These are phyloP conservation scores for Drosophila prostipennis DNA, from an alignment of 2,888 invertebrate species.

Conservation along the genomic window DNA sequence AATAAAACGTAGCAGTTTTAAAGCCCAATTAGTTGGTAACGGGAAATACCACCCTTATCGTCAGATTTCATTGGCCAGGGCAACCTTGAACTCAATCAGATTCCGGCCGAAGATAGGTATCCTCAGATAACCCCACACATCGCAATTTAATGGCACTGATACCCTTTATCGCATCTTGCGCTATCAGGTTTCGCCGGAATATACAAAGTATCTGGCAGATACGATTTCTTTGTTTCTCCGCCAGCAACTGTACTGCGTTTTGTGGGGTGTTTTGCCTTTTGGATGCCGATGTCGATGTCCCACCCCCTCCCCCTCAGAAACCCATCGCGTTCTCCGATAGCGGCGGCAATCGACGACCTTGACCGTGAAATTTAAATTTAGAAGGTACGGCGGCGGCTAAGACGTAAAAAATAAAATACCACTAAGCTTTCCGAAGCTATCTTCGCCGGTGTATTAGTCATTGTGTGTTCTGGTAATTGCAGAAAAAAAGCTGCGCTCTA, in stretches of 20 bases:
- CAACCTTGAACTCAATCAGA: slow-evolving; percentile 40
- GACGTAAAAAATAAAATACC: slow-evolving; percentile 67
- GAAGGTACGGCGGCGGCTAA: slow-evolving; percentile 64
- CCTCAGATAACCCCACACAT: slow-evolving; percentile 22
- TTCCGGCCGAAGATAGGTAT: slow-evolving; percentile 17
- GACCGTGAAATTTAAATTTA: slow-evolving; percentile 84
- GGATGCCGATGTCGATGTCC: neutral
- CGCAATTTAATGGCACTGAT: slow-evolving; percentile 17
- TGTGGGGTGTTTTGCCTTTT: slow-evolving; percentile 1
- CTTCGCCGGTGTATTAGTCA: slow-evolving; percentile 17
- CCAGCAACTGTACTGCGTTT: slow-evolving; percentile 50
- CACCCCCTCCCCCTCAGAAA: slow-evolving; percentile 4
- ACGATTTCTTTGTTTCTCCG: slow-evolving; percentile 46
- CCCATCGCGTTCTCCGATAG: slow-evolving; percentile 49
- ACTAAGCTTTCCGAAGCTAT: slow-evolving; percentile 46
- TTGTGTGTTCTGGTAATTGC: slow-evolving; percentile 30
- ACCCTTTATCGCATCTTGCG: slow-evolving; percentile 20
- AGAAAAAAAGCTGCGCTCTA: slow-evolving; percentile 24
- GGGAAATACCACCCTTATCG: slow-evolving; percentile 9
- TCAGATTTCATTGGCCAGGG: neutral
- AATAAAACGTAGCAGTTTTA: neutral
- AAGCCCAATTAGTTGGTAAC: neutral
- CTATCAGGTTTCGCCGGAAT: slow-evolving; percentile 36
- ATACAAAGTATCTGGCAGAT: slow-evolving; percentile 35
- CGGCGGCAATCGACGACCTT: slow-evolving; percentile 77